Evolutionary conservation across 2,797 vertebrate species (phyloP), one percentile per base, ranked within the genome.

Genomic region (Pangasius larnaudii): DNA sequence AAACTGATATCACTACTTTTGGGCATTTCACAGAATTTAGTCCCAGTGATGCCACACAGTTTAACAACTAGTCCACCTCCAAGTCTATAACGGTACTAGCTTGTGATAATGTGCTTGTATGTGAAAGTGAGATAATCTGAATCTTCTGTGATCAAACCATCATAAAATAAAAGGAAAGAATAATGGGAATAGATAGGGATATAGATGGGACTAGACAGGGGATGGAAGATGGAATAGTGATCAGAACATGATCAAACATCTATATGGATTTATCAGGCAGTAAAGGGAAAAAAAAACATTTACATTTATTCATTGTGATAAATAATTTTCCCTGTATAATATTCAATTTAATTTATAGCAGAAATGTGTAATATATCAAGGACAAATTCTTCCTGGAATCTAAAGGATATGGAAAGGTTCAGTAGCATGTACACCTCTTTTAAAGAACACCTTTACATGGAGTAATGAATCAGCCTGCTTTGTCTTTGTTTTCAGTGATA

Each of bases 391-490:
- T 77, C 80, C 58, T 86, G 22, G 5, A 69, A 46, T 19, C 63
- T 77, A 30, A 51, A 80, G 22, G 49, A 58, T 42, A 75, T 51
- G 30, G 24, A 74, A 78, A n/a, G 18, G 58, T 78, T 78, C 42
- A 72, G 65, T 46, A 51, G 65, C 83, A 84, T 36, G 18, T 58
- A 5, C 22, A 78, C 8, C 49, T 30, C 77, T 79, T 36, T 58
- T 36, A 58, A 58, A 5, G 2, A 58, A 22, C 18, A 36, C 18
- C 30, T 56, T 33, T 30, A 30, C 11, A 9, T 63, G 59, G 71
- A 79, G 75, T 79, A 58, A 86, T 49, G 49, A 86, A 91, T 56
- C 51, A 56, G 59, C 51, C 65, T 91, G 82, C 82, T 77, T 36
- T 36, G 24, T 42, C 24, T 51, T 30, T 75, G 79, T 77, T 79